phyloP scores from a whole-genome alignment of 2,797 vertebrate species.

The Ispidina picta region DNA sequence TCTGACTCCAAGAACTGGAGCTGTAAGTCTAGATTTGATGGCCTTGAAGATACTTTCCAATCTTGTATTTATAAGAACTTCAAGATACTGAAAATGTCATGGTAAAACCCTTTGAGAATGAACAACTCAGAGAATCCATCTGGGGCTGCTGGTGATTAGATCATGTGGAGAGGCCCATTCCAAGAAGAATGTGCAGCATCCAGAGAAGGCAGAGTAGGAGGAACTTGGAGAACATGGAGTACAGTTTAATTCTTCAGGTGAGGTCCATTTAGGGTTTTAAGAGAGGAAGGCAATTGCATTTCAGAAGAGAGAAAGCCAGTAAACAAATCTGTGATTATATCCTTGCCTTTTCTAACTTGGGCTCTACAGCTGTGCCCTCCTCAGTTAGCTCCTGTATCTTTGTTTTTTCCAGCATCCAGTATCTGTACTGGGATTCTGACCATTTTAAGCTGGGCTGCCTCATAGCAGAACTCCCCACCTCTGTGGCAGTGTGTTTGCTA shows the following conservation, averaged over 20 bases:
- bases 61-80: background rate
- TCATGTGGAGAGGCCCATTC: background rate
- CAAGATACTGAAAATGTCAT: background rate
- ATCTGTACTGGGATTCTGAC: background rate
- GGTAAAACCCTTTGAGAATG: background rate
- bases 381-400: background rate
- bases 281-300: background rate
- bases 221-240: background rate
- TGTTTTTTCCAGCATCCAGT: background rate
- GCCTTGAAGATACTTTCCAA: background rate
- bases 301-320: background rate
- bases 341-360: background rate
- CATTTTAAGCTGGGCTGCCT: background rate
- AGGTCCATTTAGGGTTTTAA: background rate
- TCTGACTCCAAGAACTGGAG: background rate
- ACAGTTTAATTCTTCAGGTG: background rate
- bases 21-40: background rate
- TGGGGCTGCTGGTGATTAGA: background rate
- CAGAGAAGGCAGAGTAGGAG: background rate
- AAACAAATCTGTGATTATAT: background rate
- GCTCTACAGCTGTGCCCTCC: background rate
- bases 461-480: background rate
- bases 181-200: background rate
- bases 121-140: background rate
- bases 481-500: background rate